Evolutionary conservation across 2,113 vertebrate genomes (phyloP), one percentile per base, ranked within the genome.

Genomic region (Toxotes jaculatrix): DNA sequence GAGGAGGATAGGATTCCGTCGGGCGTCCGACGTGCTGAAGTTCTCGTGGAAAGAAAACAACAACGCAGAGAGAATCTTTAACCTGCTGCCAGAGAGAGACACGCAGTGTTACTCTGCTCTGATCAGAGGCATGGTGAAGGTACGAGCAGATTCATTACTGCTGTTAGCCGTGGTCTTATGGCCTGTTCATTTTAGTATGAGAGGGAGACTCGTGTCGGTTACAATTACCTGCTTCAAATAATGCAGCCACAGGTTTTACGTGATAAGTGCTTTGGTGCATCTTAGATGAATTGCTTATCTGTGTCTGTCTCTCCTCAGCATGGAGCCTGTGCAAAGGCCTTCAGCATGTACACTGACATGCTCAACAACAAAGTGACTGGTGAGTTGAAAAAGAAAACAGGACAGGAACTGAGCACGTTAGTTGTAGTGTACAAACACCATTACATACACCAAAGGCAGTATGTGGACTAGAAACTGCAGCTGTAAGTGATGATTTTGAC

Each of bases 51-150:
- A 93, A 85, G 92, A 95, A 42, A 92, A 96, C 85, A 98, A 96
- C 93, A 96, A 96, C 6, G 97, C 97, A 9, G 97, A 98, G 85
- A 95, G 98, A 79, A 96, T 99, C 87, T 99, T 99, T 70, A 95
- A 95, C 63, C 85, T 97, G 42, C 96, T 99, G 95, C 95, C 97
- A 0, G 97, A 99, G 86, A 96, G 86, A 88, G 96, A 97, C 62
- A 92, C 94, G 0, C 91, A 83, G 7, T 97, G 97, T 8, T 98
- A 97, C 80, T 96, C 96, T 36, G 95, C 98, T 0, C 90, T 99
- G 92, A 98, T 99, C 91, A 94, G 95, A 81, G 98, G 98, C 65
- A 97, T 98, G 97, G 97, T 97, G 80, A 99, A 97, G 98, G 98
- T 99, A 86, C 0, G 65, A 2, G 2, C 47, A 19, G 13, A 1